Evolutionary conservation across 2,113 vertebrate species (phyloP).

Genomic region (Heteronetta atricapilla): DNA sequence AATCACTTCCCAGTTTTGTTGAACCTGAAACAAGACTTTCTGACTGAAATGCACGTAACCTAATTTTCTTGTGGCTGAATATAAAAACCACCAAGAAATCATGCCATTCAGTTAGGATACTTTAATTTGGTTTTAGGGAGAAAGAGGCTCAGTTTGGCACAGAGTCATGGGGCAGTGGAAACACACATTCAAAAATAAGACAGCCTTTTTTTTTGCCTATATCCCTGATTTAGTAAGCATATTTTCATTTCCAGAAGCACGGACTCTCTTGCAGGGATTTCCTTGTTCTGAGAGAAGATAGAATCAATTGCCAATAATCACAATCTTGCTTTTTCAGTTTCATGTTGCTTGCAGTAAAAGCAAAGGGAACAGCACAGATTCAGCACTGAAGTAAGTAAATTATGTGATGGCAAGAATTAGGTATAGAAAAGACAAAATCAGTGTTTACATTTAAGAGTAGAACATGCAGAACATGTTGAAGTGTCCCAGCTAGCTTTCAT

Average conservation of each 20-base stretch:
- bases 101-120: slow-evolving; percentile 26
- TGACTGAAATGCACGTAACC: slow-evolving; percentile 50
- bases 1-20: slow-evolving; percentile 69
- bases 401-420: background rate
- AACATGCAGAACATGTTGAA: background rate
- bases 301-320: background rate
- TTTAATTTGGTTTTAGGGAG: slow-evolving; percentile 45
- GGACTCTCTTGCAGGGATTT: background rate
- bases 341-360: background rate
- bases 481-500: background rate
- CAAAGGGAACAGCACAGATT: background rate
- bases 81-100: slow-evolving; percentile 51
- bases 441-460: background rate
- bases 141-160: slow-evolving; percentile 39
- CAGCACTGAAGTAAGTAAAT: background rate
- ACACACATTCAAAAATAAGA: background rate
- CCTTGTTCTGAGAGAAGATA: background rate
- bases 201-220: background rate
- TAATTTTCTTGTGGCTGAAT: slow-evolving; percentile 60
- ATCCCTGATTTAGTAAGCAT: background rate
- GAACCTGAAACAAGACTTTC: slow-evolving; percentile 54
- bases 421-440: background rate
- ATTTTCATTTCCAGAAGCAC: background rate
- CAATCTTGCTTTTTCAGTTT: background rate
- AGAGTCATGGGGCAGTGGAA: slow-evolving; percentile 12